phyloP scores from a whole-genome alignment of 2,113 vertebrate species.

The Hypomesus transpacificus region DNA sequence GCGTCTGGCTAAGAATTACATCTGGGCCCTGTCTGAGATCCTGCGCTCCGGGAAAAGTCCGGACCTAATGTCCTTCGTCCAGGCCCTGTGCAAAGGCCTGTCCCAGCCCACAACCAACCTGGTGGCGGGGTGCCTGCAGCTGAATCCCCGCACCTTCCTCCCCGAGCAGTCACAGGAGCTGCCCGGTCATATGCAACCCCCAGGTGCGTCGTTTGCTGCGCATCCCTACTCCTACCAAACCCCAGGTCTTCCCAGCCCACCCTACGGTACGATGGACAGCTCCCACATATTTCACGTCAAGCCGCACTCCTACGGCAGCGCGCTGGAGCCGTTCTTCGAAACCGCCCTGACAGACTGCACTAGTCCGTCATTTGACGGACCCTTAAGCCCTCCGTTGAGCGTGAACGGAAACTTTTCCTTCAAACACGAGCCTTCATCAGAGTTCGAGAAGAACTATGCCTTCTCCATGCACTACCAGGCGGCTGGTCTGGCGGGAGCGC shows the following conservation, averaged over 20 bases:
- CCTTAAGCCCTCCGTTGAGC: constrained; percentile 94
- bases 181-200: constrained; percentile 76
- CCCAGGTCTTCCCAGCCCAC: constrained; percentile 92
- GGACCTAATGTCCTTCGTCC: constrained; percentile 92
- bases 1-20: constrained; percentile 97
- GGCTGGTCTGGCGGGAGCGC: constrained; percentile 70
- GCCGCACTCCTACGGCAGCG: constrained; percentile 75
- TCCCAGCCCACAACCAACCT: constrained; percentile 98
- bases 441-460: constrained; percentile 92
- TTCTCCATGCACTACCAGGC: constrained; percentile 91
- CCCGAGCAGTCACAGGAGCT: constrained; percentile 91
- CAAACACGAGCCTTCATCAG: constrained; percentile 85
- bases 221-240: constrained; percentile 90
- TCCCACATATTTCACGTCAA: constrained; percentile 94
- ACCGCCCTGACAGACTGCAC: constrained; percentile 84
- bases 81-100: constrained; percentile 95
- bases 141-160: constrained; percentile 94
- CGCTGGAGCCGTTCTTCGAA: constrained; percentile 91
- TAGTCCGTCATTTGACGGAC: constrained; percentile 88
- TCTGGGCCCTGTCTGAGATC: constrained; percentile 96
- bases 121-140: constrained; percentile 94
- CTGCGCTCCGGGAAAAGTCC: constrained; percentile 94
- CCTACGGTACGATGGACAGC: constrained; percentile 96
- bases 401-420: constrained; percentile 98
- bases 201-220: constrained; percentile 76